Percentiles rank a stretch among this genome's conserved stretches.
phyloP scores from a whole-genome alignment of 2,888 invertebrate species.

The Lasioglossum marginatum region DNA sequence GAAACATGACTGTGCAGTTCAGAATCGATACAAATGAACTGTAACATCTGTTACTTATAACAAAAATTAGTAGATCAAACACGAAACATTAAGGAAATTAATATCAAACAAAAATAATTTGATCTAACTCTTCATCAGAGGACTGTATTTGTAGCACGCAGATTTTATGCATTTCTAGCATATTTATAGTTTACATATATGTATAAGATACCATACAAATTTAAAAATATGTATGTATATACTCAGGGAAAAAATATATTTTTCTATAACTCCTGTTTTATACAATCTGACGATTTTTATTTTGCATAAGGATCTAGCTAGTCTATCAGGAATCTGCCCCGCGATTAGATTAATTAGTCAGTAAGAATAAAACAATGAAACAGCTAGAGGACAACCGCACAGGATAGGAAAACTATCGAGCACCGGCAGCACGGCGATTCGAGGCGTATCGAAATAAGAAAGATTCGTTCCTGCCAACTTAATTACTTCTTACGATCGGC shows the following conservation, averaged over 20 bases:
- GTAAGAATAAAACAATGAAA: not conserved
- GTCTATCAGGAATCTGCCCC: not conserved
- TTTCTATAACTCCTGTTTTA: not conserved
- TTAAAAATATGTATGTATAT: no score
- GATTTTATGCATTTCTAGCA: no score
- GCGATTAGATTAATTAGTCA: not conserved
- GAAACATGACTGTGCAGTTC: not conserved
- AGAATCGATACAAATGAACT: not conserved
- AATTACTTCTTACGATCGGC: constrained; percentile 54
- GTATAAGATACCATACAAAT: no score
- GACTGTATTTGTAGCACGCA: no score
- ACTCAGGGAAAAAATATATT: no score
- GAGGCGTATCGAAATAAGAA: constrained; percentile 27
- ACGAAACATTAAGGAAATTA: not conserved
- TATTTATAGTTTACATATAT: no score
- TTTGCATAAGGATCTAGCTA: not conserved
- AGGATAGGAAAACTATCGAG: not conserved
- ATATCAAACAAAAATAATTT: not conserved
- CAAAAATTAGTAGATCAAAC: not conserved
- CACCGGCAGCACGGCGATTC: not conserved
- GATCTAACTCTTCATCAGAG: no score
- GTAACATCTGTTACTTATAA: not conserved
- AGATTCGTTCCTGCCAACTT: constrained; percentile 41
- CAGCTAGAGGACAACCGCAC: not conserved
- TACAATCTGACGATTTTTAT: not conserved